These are phyloP conservation scores for Calliphora vicina DNA, from an alignment of 1,140 invertebrate genomes.

Conservation along the genomic window DNA sequence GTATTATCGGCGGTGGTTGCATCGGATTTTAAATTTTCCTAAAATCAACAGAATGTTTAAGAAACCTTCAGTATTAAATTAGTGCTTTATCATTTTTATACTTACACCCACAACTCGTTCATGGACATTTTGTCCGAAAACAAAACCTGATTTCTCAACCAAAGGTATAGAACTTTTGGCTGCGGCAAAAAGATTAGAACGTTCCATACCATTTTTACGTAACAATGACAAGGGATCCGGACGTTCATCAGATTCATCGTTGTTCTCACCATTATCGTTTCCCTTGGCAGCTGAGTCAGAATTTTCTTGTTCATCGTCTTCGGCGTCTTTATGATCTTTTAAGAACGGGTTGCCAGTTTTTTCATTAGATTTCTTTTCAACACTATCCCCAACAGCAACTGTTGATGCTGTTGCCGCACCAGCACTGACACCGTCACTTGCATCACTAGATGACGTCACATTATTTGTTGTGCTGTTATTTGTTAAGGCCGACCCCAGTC, in stretches of 20 bases:
- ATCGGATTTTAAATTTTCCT: constrained; percentile 46
- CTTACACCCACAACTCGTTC: constrained; percentile 74
- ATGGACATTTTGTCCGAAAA: constrained; percentile 92
- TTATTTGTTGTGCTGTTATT: constrained; percentile 30
- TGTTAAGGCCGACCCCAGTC: constrained; percentile 41
- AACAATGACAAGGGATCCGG: constrained; percentile 56
- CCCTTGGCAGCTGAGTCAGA: background rate
- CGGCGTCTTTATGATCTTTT: constrained; percentile 36
- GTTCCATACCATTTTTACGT: constrained; percentile 58
- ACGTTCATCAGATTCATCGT: constrained; percentile 44
- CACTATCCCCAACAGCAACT: background rate
- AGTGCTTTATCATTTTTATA: constrained; percentile 6
- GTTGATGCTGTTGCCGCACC: background rate
- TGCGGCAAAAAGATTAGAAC: constrained; percentile 54
- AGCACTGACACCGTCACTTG: constrained; percentile 7
- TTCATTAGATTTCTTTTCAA: constrained; percentile 16
- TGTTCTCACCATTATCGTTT: background rate
- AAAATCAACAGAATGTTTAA: constrained; percentile 24
- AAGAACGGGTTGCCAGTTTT: constrained; percentile 37
- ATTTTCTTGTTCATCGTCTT: constrained; percentile 6
- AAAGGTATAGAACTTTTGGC: constrained; percentile 57
- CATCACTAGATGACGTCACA: constrained; percentile 7
- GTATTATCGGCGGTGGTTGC: constrained; percentile 41
- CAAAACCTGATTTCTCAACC: constrained; percentile 70
- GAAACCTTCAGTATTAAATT: background rate